These are phyloP conservation scores for Ciona savignyi DNA, from an alignment of 23 tunicate genomes.

Conservation along the genomic window DNA sequence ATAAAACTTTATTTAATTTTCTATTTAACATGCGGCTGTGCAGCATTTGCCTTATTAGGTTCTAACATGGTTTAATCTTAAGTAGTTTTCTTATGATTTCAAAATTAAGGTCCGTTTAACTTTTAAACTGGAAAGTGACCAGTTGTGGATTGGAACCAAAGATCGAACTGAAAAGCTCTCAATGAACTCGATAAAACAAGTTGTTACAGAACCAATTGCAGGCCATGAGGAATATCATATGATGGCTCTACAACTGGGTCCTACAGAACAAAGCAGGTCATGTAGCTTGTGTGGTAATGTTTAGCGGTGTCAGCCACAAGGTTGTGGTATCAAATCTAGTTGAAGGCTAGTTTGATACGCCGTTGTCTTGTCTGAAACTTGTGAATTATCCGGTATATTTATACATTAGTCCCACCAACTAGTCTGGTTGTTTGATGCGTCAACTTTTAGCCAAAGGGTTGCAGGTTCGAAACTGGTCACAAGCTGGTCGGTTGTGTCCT, in stretches of 20 bases:
- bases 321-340: not conserved
- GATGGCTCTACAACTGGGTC: constrained; percentile 70
- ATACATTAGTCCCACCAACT: too few relatives aligned
- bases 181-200: constrained; percentile 68
- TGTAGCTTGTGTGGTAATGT: not conserved
- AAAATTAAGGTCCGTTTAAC: constrained; percentile 95
- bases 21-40: too few relatives aligned
- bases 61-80: too few relatives aligned
- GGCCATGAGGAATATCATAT: constrained; percentile 83
- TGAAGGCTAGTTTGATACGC: not conserved
- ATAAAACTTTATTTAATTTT: too few relatives aligned
- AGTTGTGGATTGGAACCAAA: constrained; percentile 84
- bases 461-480: too few relatives aligned
- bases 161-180: constrained; percentile 78
- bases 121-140: constrained; percentile 75
- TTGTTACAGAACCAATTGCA: constrained; percentile 51
- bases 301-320: too few relatives aligned
- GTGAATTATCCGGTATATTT: too few relatives aligned
- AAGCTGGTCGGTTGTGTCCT: too few relatives aligned
- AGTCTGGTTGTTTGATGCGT: too few relatives aligned
- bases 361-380: too few relatives aligned
- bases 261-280: constrained; percentile 97
- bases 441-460: too few relatives aligned
- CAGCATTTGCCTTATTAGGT: not conserved
- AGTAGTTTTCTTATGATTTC: too few relatives aligned